Conservation (phyloP, 2,113 vertebrate species). For the Lipophrys pholis region DNA sequence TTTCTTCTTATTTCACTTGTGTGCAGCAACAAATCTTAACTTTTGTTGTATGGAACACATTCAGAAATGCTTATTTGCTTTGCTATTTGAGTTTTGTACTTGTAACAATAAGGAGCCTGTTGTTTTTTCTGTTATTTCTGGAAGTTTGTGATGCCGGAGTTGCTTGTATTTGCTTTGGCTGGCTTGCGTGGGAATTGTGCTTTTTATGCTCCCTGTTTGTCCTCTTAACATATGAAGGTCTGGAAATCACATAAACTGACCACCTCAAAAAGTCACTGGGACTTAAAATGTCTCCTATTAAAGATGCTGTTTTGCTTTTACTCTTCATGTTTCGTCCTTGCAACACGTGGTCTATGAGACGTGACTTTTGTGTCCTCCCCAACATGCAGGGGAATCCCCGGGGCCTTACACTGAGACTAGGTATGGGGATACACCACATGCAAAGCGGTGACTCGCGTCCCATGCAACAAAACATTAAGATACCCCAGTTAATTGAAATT, state of each 20-base stretch:
- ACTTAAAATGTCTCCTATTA: no score
- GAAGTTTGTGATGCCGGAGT: no score
- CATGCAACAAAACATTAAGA: constrained; percentile 1
- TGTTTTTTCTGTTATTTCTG: no score
- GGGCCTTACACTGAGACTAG: background rate
- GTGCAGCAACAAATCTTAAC: background rate
- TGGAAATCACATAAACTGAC: no score
- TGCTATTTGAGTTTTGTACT: no score
- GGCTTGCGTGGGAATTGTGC: no score
- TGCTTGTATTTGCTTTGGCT: no score
- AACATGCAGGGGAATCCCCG: constrained; percentile 11
- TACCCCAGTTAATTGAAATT: constrained; percentile 27
- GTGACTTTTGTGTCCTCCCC: background rate
- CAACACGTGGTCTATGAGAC: background rate
- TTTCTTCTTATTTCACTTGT: background rate
- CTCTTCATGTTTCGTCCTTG: background rate
- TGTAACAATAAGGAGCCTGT: no score
- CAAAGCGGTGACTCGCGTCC: background rate
- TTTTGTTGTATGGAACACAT: background rate
- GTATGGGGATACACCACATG: background rate
- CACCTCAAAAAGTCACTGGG: no score
- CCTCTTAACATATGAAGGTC: no score
- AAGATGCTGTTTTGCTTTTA: no score
- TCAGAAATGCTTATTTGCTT: background rate
- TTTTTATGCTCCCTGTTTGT: no score